Evolutionary conservation across 2,888 invertebrate species (phyloP), one percentile per base, ranked within the genome.

Genomic region (Tortrix viridana): DNA sequence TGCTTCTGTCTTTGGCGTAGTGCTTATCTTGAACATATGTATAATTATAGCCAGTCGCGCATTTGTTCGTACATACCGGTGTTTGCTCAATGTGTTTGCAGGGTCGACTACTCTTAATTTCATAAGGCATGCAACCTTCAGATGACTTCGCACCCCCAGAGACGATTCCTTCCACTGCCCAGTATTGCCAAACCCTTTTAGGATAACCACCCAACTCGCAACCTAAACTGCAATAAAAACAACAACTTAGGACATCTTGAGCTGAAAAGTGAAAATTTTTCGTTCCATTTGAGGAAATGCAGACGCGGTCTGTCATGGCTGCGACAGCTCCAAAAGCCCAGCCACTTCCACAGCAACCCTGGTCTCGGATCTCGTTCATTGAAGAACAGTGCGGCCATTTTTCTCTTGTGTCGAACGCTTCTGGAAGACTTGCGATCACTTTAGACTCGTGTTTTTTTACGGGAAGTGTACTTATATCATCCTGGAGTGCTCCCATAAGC

Each of bases 281-380:
- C 14, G 93, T 92, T 16, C 94, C 97, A 46, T 95, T 94, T 0
- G 96, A 96, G 75, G 95, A 95, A 72, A 97, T 97, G 85, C 98
- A 98, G 26, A 95, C 93, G 58, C 98, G 93, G 85, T 98, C 98
- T 3, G 97, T 96, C 96, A 98, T 98, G 1, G 97, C 96, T 84
- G 97, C 97, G 0, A 96, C 97, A 7, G 97, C 97, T 32, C 96
- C 97, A 82, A 97, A 97, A 2, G 97, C 97, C 98, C 98, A 98
- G 88, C 98, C 98, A 41, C 97, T 97, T 23, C 98, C 98, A 82
- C 98, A 98, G n/a, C 96, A 95, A 14, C 97, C 97, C 71, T 97
- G 97, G 86, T 97, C 97, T 69, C 97, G 92, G 65, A 97, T 94
- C 87, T 97, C 96, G 52, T 93, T 92, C 72, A 98, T 94, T 7